Evolutionary conservation across 1,140 invertebrate species (phyloP), one percentile per base, ranked within the genome.

Genomic region (Mya arenaria): DNA sequence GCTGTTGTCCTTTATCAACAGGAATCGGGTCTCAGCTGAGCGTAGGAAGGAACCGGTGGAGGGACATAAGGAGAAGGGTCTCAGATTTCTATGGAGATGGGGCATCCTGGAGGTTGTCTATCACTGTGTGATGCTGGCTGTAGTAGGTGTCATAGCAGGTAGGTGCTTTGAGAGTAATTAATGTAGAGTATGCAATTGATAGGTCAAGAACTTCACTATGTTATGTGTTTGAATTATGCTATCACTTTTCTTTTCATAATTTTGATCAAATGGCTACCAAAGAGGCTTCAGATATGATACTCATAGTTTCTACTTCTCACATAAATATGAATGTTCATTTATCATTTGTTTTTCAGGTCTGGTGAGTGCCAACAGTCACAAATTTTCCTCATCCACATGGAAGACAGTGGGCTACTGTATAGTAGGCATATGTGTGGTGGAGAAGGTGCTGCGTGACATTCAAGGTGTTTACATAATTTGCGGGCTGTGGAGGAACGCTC

Each of bases 401-500:
- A 83, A 84, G 32, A 83, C 86, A 32, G 62, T 92, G 4, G 89
- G 90, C 32, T 92, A 91, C 78, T 60, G 75, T 32, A 87, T 88
- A 17, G 87, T 92, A 41, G 92, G 88, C 37, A 39, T 90, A 19
- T 91, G 89, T 80, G 87, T 91, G 15, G 65, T 87, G 8, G 89
- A 90, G 60, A 91, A 92, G 65, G 65, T 91, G 10, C 32, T 88
- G 3, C 77, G 89, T 71, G 90, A 92, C 65, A 37, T 90, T 13
- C 92, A 92, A 83, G 73, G 84, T 56, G 92, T 92, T 8, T 92
- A 89, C 69, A 44, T 92, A 8, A 62, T 90, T 17, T 90, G 91
- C 85, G 91, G 91, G 13, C 56, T 92, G 19, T 87, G 87, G 81
- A 84, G 91, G 48, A 93, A 92, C 77, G 68, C 79, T 17, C 66